phyloP scores from a whole-genome alignment of 2,888 invertebrate species.

The Eilema depressum region DNA sequence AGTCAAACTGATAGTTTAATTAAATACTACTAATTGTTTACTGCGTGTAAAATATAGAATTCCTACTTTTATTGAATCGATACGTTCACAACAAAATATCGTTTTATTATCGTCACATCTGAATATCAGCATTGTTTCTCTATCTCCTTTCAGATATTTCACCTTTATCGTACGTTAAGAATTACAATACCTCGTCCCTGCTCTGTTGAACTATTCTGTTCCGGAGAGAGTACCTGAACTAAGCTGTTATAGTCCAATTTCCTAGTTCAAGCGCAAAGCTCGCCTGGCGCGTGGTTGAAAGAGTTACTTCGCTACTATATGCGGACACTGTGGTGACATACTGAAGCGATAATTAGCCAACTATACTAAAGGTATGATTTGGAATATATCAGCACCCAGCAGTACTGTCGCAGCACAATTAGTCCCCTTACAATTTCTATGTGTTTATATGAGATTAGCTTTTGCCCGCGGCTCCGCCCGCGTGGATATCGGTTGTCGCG shows the following conservation, averaged over 20 bases:
- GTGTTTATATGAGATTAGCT: too few relatives aligned
- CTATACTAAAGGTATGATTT: too few relatives aligned
- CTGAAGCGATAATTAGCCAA: background rate
- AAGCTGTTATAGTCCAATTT: conserved; percentile 16
- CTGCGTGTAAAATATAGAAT: too few relatives aligned
- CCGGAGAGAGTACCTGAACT: conserved; percentile 8
- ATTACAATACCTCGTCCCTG: background rate
- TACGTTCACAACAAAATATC: too few relatives aligned
- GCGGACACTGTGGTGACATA: background rate
- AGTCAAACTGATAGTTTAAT: too few relatives aligned
- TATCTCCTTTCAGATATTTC: background rate
- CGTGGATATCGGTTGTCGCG: too few relatives aligned
- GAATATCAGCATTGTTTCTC: background rate
- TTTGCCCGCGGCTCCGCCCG: too few relatives aligned
- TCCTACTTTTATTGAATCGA: too few relatives aligned
- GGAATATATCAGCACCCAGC: too few relatives aligned
- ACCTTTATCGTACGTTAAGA: background rate
- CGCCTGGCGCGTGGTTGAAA: background rate
- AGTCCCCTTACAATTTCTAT: too few relatives aligned
- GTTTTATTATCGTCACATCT: background rate
- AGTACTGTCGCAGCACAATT: too few relatives aligned
- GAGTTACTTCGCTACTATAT: conserved; percentile 7
- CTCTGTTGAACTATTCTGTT: background rate
- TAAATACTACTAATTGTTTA: too few relatives aligned
- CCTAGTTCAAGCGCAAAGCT: conserved; percentile 8